Percentiles rank a stretch among this genome's conserved stretches.
Evolutionary conservation across 2,888 invertebrate genomes (phyloP).

Genomic region (Xanthorhoe spadicearia): DNA sequence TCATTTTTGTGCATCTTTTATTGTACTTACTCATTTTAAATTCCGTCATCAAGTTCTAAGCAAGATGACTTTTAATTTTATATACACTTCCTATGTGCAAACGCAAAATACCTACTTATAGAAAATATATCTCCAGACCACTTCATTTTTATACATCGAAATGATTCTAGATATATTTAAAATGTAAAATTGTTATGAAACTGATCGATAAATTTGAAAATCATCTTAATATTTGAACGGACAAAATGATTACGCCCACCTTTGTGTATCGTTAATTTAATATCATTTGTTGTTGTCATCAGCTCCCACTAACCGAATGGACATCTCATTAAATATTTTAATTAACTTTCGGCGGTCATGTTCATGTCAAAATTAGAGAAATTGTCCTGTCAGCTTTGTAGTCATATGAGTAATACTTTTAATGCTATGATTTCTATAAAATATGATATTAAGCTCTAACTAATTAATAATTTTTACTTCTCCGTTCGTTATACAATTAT

Average conservation of each 20-base stretch:
- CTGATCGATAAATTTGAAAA: conserved; percentile 18
- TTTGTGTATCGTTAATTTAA: conserved; percentile 72
- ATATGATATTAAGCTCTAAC: no score
- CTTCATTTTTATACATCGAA: no score
- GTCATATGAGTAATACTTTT: conserved; percentile 58
- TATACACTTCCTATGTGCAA: no score
- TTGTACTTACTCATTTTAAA: background rate
- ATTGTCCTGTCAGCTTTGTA: conserved; percentile 56
- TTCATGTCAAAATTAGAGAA: conserved; percentile 71
- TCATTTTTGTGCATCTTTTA: background rate
- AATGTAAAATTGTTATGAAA: conserved; percentile 3
- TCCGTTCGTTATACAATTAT: no score
- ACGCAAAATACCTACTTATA: background rate
- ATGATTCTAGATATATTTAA: background rate
- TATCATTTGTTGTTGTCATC: conserved; percentile 80
- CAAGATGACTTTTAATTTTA: no score
- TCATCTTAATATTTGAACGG: conserved; percentile 54
- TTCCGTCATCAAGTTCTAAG: no score
- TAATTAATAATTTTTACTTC: no score
- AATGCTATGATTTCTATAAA: conserved; percentile 13
- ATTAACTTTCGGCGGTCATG: conserved; percentile 75
- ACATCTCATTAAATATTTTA: conserved; percentile 82
- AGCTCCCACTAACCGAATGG: conserved; percentile 67
- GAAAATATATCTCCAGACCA: no score
- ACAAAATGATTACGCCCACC: conserved; percentile 70